These are phyloP conservation scores for Hippolais icterina DNA, from an alignment of 2,113 vertebrate genomes.

Conservation along the genomic window DNA sequence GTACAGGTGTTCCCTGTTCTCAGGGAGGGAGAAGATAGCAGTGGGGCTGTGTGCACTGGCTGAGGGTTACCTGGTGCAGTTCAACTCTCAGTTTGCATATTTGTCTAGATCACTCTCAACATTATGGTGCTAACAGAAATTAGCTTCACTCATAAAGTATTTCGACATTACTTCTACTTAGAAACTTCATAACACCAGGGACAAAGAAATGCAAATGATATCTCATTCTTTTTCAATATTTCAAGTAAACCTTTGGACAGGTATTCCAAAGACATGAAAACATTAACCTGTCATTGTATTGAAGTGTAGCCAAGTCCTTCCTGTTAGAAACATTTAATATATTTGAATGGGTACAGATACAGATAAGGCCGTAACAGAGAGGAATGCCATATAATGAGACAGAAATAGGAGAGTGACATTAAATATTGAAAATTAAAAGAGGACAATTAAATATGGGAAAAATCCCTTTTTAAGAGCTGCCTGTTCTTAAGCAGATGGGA, in stretches of 20 bases:
- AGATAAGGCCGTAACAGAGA: not conserved
- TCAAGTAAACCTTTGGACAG: not conserved
- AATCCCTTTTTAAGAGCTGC: not conserved
- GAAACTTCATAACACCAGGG: not conserved
- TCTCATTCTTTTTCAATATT: not conserved
- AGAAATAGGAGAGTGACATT: not conserved
- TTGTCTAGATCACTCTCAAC: not conserved
- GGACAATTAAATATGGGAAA: not conserved
- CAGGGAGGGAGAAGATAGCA: not conserved
- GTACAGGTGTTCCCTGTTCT: not conserved
- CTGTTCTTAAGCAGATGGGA: not conserved
- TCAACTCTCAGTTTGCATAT: not conserved
- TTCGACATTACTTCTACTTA: not conserved
- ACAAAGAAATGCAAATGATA: not conserved
- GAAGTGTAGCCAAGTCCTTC: not conserved
- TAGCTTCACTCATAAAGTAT: not conserved
- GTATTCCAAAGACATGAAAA: not conserved
- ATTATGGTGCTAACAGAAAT: rapidly evolving
- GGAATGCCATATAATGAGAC: not conserved
- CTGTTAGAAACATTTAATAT: not conserved
- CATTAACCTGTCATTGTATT: not conserved
- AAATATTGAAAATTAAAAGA: not conserved
- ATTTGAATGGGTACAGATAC: not conserved
- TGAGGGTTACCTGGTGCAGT: not conserved
- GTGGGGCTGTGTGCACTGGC: not conserved